Base-by-base conservation (phyloP, 2,797 vertebrate genomes). In the Vespertilio murinus region DNA sequence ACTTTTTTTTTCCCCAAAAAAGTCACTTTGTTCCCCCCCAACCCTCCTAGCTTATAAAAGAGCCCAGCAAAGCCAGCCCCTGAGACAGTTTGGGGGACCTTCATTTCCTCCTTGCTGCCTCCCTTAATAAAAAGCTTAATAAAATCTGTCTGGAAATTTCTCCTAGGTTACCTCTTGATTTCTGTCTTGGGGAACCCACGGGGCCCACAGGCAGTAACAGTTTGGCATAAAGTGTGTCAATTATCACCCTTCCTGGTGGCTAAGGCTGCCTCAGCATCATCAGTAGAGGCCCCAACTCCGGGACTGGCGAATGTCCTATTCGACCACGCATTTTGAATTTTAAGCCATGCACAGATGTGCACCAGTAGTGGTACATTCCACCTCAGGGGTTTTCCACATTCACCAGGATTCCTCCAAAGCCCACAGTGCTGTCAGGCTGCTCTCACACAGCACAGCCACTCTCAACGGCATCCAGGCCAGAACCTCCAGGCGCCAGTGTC, bases 161-260 rank as follows among this genome's bases (percentile, higher is more conserved):
- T 7, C 73, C 12, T 20, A 10, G 17, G 30, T 33, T 75, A n/a
- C 30, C 30, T 49, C 45, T 47, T 49, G 30, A 75, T 75, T n/a
- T n/a, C 45, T 33, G n/a, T 22, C 71, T 49, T 33, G 10, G 45
- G 10, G 5, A 75, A 49, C 45, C 73, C 30, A 75, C 3, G 9
- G 4, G 17, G 17, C 45, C 5, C 73, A 49, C 10, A 12, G 73
- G 30, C 7, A 42, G 30, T 33, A n/a, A 99, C 99, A 18, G 99
- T 99, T 97, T 99, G 98, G 79, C 98, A 99, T 98, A 91, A 99
- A 99, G 77, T 99, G 98, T 98, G 99, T 99, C 98, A 99, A 88
- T 99, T 17, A 87, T 99, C 99, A 45, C 99, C 99, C 25, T 99
- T 98, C 42, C 99, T 99, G 1, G 99, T 99, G 17, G 99, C 99